These are phyloP conservation scores for Dysmachus trigonus DNA, from an alignment of 2,888 invertebrate species.

Conservation along the genomic window DNA sequence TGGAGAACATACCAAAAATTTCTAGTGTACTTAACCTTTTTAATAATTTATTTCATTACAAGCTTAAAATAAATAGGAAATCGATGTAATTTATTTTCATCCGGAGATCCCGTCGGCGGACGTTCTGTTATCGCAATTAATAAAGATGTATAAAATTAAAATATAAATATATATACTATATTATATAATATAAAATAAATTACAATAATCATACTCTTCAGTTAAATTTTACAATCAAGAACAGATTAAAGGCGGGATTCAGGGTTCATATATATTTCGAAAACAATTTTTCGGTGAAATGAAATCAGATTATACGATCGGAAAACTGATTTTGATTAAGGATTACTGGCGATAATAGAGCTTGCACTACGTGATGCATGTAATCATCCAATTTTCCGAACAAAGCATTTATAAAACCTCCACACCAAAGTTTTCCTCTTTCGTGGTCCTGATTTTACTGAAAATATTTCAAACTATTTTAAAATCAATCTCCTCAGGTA, in stretches of 20 bases:
- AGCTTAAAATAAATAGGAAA: slow-evolving; percentile 33
- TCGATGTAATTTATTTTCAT: slow-evolving; percentile 17
- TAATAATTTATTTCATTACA: slow-evolving; percentile 20
- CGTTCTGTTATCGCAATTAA: not conserved
- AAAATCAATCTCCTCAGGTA: not conserved
- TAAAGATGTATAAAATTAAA: slow-evolving; percentile 19
- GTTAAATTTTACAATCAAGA: not conserved
- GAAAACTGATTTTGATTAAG: slow-evolving; percentile 30
- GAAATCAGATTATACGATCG: not conserved
- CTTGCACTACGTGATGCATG: not conserved
- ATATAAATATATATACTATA: not conserved
- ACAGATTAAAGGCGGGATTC: slow-evolving; percentile 5
- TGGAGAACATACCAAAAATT: not conserved
- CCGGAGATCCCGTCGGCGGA: slow-evolving; percentile 7
- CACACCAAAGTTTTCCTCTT: not conserved
- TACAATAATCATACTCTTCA: not conserved
- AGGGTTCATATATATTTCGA: not conserved
- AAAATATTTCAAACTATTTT: not conserved
- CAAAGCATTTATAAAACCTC: not conserved
- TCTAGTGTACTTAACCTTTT: slow-evolving; percentile 21
- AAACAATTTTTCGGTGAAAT: not conserved
- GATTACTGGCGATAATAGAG: slow-evolving; percentile 1
- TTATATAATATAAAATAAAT: not conserved
- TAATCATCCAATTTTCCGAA: not conserved
- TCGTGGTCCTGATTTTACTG: not conserved